Percentiles rank a stretch among this genome's conserved stretches.
These are phyloP conservation scores for Craseonycteris thonglongyai DNA, from an alignment of 2,113 vertebrate species.

Conservation along the genomic window DNA sequence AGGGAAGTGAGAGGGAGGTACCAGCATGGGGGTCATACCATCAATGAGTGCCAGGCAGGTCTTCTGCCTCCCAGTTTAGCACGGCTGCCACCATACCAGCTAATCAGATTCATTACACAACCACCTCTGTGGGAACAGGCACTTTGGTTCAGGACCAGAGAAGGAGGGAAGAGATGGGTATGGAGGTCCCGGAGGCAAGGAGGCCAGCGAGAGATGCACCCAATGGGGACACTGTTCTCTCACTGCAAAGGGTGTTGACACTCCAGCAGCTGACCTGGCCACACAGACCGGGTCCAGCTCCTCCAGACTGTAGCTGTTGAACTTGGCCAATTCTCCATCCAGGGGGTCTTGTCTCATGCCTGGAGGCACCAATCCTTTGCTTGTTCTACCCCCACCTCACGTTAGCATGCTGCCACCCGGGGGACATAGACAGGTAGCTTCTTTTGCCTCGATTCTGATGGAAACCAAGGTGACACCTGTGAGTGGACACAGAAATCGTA, in stretches of 20 bases:
- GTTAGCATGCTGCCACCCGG: not conserved
- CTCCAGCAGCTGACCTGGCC: accelerated
- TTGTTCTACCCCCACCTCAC: not conserved
- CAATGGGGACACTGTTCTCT: not conserved
- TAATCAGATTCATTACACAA: not conserved
- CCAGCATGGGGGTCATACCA: not conserved
- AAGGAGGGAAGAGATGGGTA: not conserved
- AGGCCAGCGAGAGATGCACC: not conserved
- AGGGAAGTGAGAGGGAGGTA: no score
- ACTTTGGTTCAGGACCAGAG: no score
- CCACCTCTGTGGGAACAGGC: not conserved
- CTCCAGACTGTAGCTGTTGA: no score
- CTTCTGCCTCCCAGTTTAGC: not conserved
- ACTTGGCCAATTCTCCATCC: not conserved
- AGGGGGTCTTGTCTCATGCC: not conserved
- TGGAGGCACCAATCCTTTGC: not conserved
- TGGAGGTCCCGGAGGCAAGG: not conserved
- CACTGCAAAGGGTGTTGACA: not conserved
- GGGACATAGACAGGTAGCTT: not conserved
- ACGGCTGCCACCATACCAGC: not conserved
- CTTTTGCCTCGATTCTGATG: not conserved
- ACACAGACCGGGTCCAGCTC: accelerated
- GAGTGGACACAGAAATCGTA: not conserved
- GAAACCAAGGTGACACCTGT: not conserved
- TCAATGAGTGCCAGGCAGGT: not conserved